These are phyloP conservation scores for Neolamprologus sp. DNA, from an alignment of 2,113 vertebrate species.

Conservation along the genomic window DNA sequence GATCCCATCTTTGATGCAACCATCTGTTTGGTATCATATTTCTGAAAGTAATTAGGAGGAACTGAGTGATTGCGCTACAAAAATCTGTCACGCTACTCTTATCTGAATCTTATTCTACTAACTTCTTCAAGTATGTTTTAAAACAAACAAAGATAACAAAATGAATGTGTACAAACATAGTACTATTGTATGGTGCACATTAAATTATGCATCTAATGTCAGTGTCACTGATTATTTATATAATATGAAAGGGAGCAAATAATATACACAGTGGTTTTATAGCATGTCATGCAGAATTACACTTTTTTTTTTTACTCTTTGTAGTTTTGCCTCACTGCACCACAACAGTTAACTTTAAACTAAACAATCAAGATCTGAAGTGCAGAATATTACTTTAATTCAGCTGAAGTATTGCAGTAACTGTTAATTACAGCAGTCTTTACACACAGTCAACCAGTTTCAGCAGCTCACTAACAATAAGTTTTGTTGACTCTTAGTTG, in stretches of 20 bases:
- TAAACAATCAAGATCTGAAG: not conserved
- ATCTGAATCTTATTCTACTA: not conserved
- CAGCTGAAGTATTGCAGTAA: not conserved
- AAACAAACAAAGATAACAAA: not conserved
- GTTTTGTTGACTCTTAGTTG: not conserved
- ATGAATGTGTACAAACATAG: not conserved
- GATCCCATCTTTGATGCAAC: not conserved
- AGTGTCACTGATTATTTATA: not conserved
- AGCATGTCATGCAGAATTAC: not conserved
- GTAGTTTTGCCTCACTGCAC: not conserved
- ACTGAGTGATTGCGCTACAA: not conserved
- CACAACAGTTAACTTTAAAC: not conserved
- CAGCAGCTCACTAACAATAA: too few relatives aligned
- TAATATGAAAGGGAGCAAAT: not conserved
- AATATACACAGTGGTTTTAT: not conserved
- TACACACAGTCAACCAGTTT: not conserved
- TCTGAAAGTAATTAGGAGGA: fast-evolving
- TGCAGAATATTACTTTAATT: not conserved
- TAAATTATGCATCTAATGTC: not conserved
- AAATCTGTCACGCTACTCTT: fast-evolving
- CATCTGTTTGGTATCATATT: not conserved
- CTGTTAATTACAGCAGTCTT: not conserved
- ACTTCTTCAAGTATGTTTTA: not conserved
- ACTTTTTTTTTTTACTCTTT: fast-evolving
- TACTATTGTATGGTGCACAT: not conserved